Percentiles rank a stretch among this genome's conserved stretches.
Evolutionary conservation across 23 tunicate genomes (phyloP).

Genomic region (Corella eumyota): DNA sequence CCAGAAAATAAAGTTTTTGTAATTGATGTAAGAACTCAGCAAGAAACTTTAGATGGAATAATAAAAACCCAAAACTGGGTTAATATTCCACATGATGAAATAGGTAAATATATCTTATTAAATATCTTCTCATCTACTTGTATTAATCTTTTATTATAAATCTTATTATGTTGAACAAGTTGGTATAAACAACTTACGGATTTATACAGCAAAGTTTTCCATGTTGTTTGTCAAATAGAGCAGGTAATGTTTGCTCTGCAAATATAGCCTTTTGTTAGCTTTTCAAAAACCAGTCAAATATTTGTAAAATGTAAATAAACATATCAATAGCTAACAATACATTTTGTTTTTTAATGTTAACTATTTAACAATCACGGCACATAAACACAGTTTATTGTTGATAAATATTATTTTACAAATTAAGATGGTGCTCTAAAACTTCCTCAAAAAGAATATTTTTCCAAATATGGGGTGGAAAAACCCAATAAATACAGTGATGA

Average conservation of each 20-base stretch:
- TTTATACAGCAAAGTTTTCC: background rate
- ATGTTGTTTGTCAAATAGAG: no score
- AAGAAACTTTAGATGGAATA: background rate
- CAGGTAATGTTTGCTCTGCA: no score
- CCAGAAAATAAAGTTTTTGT: conserved; percentile 1
- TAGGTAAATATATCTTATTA: background rate
- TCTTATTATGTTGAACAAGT: background rate
- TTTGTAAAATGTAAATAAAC: no score
- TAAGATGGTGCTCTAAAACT: conserved; percentile 8
- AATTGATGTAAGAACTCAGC: conserved; percentile 3
- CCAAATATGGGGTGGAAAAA: conserved; percentile 1
- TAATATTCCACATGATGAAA: conserved; percentile 1
- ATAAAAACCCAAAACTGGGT: conserved; percentile 3
- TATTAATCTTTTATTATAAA: background rate
- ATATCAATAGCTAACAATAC: no score
- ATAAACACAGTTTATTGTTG: no score
- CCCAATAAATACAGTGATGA: conserved; percentile 10
- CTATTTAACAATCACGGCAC: no score
- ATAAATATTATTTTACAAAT: no score
- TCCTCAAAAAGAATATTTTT: background rate
- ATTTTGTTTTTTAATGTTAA: no score
- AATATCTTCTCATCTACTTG: no score
- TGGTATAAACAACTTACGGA: background rate
- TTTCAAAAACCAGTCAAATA: no score
- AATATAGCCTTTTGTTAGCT: no score